Conservation (phyloP, 2,888 invertebrate species). For the Caenorhabditis afra region DNA sequence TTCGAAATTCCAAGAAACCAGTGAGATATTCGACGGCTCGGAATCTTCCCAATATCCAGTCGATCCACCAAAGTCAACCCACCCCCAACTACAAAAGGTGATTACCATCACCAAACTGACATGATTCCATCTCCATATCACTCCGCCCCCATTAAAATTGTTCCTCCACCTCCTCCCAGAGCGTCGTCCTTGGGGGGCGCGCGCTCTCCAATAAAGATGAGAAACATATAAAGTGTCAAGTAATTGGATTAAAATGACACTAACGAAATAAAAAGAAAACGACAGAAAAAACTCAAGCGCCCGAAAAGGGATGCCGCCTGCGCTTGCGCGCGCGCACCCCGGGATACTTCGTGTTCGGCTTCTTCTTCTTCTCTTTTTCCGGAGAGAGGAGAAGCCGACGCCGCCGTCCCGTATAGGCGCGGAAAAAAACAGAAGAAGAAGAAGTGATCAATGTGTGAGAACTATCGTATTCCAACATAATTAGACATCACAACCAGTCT, state of each 20-base stretch:
- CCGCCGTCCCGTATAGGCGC: background rate
- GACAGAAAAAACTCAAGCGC: constrained; percentile 7
- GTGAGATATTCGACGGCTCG: too few species aligned
- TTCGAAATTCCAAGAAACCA: too few species aligned
- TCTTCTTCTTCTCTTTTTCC: too few species aligned
- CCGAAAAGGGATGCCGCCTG: background rate
- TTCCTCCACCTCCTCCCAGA: background rate
- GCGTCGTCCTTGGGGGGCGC: background rate
- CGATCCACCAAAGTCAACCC: too few species aligned
- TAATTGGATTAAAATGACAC: constrained; percentile 49
- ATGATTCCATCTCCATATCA: too few species aligned
- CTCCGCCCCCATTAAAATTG: too few species aligned
- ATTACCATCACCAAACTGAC: too few species aligned
- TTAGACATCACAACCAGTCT: constrained; percentile 44
- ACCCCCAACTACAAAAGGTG: too few species aligned
- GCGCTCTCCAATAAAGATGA: constrained; percentile 17
- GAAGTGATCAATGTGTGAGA: background rate
- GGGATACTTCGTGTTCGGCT: background rate
- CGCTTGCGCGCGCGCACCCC: background rate
- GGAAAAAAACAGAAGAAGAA: constrained; percentile 1
- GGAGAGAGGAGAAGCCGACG: too few species aligned
- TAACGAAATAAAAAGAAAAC: constrained; percentile 21
- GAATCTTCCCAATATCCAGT: too few species aligned
- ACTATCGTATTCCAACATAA: constrained; percentile 41
- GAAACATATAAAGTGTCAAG: constrained; percentile 40